phyloP scores from a whole-genome alignment of 2,113 vertebrate genomes.

The Lepus timidus region DNA sequence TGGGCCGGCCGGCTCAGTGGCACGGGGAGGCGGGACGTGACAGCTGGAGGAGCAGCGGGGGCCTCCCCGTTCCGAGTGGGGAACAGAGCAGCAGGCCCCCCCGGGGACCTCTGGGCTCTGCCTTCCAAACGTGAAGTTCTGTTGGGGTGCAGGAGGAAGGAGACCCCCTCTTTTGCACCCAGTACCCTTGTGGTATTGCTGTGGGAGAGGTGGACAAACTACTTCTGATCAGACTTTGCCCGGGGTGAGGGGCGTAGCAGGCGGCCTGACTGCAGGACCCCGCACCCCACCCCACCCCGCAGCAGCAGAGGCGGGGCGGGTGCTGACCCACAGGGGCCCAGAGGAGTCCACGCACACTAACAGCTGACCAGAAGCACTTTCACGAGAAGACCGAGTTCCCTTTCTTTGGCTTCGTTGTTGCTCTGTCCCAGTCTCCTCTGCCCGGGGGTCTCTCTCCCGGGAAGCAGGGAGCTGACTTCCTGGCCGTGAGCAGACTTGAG shows the following conservation, averaged over 20 bases:
- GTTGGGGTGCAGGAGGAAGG: neutral
- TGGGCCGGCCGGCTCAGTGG: neutral
- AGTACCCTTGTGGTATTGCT: neutral
- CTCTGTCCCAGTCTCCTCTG: neutral
- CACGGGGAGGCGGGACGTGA: fast-evolving
- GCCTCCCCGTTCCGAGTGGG: neutral
- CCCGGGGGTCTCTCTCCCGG: neutral
- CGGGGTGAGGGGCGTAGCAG: neutral
- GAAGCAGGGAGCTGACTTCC: neutral
- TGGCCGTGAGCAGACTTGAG: neutral
- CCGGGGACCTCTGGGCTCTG: neutral
- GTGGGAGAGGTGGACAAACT: neutral
- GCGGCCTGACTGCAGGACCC: neutral
- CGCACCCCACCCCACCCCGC: neutral
- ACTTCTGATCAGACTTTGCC: constrained; percentile 24
- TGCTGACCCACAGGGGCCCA: neutral
- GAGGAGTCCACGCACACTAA: neutral
- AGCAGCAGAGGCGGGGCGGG: neutral
- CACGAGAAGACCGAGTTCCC: neutral
- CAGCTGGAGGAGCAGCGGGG: neutral
- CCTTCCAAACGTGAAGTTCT: neutral
- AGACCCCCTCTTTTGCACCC: neutral
- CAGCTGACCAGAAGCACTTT: neutral
- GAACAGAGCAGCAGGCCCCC: neutral
- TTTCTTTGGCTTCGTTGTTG: neutral